Base-by-base conservation (phyloP, 2,113 vertebrate genomes). In the Nothobranchius furzeri region DNA sequence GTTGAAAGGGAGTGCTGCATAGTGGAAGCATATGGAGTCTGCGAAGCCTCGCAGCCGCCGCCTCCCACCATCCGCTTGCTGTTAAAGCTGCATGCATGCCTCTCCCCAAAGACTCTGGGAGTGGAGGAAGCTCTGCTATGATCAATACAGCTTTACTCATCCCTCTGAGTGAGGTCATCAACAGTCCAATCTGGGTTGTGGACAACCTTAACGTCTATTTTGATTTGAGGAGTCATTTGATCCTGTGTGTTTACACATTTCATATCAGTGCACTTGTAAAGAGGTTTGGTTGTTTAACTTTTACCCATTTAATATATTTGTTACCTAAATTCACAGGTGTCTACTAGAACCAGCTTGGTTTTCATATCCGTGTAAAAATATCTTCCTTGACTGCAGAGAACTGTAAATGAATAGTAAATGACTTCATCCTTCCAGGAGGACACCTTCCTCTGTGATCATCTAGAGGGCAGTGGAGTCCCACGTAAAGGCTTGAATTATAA, bases 381-480 rank as follows among this genome's bases (percentile, higher is more conserved):
- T 52, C 55, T 37, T 63, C 45, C 56, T 17, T 55, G 58, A 67
- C 54, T 68, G 17, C 15, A 37, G 37, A 53, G 60, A 77, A 60
- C 45, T 14, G 60, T 53, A 81, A 58, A 63, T 40, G 40, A 54
- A 51, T 17, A 40, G 49, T 13, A 56, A 60, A 61, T 25, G 17
- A 57, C 61, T 64, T 64, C 64, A 79, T 75, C 51, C 46, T 70
- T 71, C 62, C 54, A 78, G 35, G n/a, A 5, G 12, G 11, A 52
- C 64, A 79, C 13, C 78, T 81, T 60, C 66, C 11, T n/a, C 58
- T 45, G 4, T 36, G 64, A 40, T 75, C 84, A 53, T 76, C 84
- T 81, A 90, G 90, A 85, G 83, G 89, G 87, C 82, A 86, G 86
- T 89, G 78, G 62, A 86, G 83, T 63, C 56, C 75, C 67, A 8